Base-by-base conservation (phyloP, 1,140 invertebrate species). In the Lasioglossum albipes region DNA sequence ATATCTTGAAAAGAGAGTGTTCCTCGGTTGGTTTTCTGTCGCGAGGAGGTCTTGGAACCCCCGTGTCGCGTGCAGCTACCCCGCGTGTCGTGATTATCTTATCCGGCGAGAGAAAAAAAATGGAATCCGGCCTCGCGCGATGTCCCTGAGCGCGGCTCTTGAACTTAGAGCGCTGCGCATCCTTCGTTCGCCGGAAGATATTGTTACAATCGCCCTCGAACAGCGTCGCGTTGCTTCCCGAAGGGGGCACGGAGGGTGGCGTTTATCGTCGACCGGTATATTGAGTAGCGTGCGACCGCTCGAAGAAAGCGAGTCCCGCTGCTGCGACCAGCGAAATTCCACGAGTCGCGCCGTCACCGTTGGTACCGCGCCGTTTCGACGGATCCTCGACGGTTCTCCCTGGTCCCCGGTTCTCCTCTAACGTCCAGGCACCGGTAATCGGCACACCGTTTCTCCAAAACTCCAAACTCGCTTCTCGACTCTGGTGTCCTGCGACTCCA, bases 71-170 rank as follows among this genome's bases (percentile, higher is more conserved):
- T 72, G 45, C 59, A 72, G 68, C 76, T 59, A 79, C 64, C 77
- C 77, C n/a, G 70, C 57, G 45, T 41, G 57, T 52, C 52, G 16
- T 59, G 20, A 81, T 83, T 89, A 86, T 91, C 90, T 92, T 90
- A 91, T 91, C 89, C 88, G 75, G 87, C 84, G 83, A 79, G 61
- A 85, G 57, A n/a, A 2, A 59, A 59, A 90, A 59, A 90, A 91
- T 91, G 90, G 90, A 91, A 54, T 65, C 73, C 69, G 64, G 45
- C 85, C 77, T 87, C 83, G 87, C 84, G 84, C 83, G 81, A 89
- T 83, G 92, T 92, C 92, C 92, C 92, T 93, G 92, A 93, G 83
- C 87, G 87, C 88, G 92, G 91, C 92, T 93, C 93, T 93, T 93
- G 92, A 93, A 93, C 93, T 92, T 93, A 81, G 27, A 22, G 31